A percentile compares a stretch with the other conserved stretches of the same genome.
Conservation (phyloP, 2,888 invertebrate species). For the Griposia aprilina region DNA sequence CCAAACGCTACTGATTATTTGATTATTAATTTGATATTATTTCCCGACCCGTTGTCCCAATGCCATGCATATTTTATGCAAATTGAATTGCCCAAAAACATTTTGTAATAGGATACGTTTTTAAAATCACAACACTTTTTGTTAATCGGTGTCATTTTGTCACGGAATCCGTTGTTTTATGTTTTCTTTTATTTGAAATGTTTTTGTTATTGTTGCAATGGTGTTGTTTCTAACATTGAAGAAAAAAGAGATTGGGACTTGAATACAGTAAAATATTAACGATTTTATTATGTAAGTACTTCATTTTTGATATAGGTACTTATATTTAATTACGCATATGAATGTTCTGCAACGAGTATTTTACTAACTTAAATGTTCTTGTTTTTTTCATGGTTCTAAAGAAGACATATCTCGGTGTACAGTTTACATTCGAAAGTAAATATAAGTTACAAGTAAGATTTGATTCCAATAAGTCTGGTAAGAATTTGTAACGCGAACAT, state of each 20-base stretch:
- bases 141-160: conserved; percentile 28
- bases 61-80: conserved; percentile 47
- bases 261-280: background rate
- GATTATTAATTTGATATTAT: conserved; percentile 46
- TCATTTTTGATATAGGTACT: background rate
- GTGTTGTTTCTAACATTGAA: background rate
- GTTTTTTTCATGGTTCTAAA: background rate
- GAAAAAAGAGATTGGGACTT: background rate
- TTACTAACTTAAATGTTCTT: background rate
- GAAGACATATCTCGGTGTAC: background rate
- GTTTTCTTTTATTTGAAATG: conserved; percentile 5
- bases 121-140: conserved; percentile 14
- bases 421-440: background rate
- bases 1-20: conserved; percentile 35
- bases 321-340: background rate
- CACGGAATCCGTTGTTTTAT: conserved; percentile 12
- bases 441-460: background rate
- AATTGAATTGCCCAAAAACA: conserved; percentile 35
- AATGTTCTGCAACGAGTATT: background rate
- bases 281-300: background rate
- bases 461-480: conserved; percentile 1
- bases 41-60: conserved; percentile 14
- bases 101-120: conserved; percentile 47
- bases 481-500: background rate
- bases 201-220: conserved; percentile 18